Evolutionary conservation across 2,113 vertebrate genomes (phyloP).

Genomic region (Formicarius rufipectus): DNA sequence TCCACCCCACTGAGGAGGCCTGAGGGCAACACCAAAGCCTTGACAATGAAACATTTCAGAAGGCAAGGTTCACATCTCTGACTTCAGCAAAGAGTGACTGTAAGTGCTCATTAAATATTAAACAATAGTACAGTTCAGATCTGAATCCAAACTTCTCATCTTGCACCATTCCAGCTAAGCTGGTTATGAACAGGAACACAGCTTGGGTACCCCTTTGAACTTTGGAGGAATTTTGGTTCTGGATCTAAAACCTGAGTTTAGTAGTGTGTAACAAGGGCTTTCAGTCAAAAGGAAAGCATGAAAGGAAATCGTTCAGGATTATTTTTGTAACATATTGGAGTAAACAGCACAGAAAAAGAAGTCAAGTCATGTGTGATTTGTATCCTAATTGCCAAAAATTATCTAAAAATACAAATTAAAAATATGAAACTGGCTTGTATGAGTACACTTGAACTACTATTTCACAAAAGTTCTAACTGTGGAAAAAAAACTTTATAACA

Average conservation of each 20-base stretch:
- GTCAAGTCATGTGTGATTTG: slow-evolving; percentile 3
- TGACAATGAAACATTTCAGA: not conserved
- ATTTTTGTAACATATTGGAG: slow-evolving; percentile 29
- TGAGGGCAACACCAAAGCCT: not conserved
- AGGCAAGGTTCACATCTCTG: not conserved
- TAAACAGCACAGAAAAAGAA: slow-evolving; percentile 34
- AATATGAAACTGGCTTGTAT: slow-evolving; percentile 20
- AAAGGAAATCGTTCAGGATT: slow-evolving; percentile 8
- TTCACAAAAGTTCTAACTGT: slow-evolving; percentile 61
- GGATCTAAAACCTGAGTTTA: slow-evolving; percentile 42
- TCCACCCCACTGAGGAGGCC: not conserved
- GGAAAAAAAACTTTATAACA: slow-evolving; percentile 71
- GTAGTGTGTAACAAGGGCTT: slow-evolving; percentile 4
- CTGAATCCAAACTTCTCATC: slow-evolving; percentile 62
- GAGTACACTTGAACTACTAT: slow-evolving; percentile 37
- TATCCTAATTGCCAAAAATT: slow-evolving; percentile 37
- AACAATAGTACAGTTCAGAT: slow-evolving; percentile 17
- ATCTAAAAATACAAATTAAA: slow-evolving; percentile 57
- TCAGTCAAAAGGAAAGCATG: slow-evolving; percentile 41
- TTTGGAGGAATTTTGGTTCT: slow-evolving; percentile 61
- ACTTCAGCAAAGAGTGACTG: not conserved
- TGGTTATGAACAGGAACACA: not conserved
- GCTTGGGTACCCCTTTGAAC: slow-evolving; percentile 49
- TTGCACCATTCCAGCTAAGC: slow-evolving; percentile 53
- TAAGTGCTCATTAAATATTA: slow-evolving; percentile 10